Evolutionary conservation across 1,140 invertebrate species (phyloP).

Genomic region (Vanessa atalanta): DNA sequence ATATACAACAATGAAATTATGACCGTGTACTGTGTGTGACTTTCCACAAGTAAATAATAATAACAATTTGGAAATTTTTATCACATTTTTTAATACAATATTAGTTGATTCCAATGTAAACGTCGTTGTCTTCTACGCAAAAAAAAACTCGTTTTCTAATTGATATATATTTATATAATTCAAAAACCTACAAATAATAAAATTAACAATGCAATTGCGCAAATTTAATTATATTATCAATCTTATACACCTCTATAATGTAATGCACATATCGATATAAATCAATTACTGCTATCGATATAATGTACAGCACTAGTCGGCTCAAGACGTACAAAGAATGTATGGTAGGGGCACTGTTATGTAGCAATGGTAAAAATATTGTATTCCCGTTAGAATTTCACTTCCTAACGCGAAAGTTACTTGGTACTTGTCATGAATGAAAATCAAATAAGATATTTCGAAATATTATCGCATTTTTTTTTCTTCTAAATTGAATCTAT

Average conservation of each 20-base stretch:
- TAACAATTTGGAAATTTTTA: too few species aligned
- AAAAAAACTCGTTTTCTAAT: too few species aligned
- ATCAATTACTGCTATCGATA: slow-evolving; percentile 3
- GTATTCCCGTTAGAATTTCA: slow-evolving; percentile 12
- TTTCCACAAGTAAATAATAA: too few species aligned
- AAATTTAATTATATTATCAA: background rate
- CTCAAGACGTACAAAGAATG: slow-evolving; percentile 4
- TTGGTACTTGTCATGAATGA: background rate
- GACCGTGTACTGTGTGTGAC: too few species aligned
- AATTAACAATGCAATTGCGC: too few species aligned
- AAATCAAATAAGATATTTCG: background rate
- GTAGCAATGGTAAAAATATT: slow-evolving; percentile 3
- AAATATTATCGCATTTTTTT: background rate
- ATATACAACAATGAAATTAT: too few species aligned
- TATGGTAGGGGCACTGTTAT: slow-evolving; percentile 10
- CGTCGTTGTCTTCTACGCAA: too few species aligned
- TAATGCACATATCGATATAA: slow-evolving; percentile 15
- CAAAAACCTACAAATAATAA: too few species aligned
- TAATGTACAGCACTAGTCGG: background rate
- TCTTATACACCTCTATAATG: background rate
- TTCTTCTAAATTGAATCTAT: background rate
- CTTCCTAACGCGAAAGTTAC: background rate
- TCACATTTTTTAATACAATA: too few species aligned
- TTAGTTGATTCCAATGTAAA: too few species aligned
- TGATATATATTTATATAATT: too few species aligned